These are phyloP conservation scores for Chondrilla cf. caribensis DNA, from an alignment of 37 sponge, comb jelly and placozoan species.

Conservation along the genomic window DNA sequence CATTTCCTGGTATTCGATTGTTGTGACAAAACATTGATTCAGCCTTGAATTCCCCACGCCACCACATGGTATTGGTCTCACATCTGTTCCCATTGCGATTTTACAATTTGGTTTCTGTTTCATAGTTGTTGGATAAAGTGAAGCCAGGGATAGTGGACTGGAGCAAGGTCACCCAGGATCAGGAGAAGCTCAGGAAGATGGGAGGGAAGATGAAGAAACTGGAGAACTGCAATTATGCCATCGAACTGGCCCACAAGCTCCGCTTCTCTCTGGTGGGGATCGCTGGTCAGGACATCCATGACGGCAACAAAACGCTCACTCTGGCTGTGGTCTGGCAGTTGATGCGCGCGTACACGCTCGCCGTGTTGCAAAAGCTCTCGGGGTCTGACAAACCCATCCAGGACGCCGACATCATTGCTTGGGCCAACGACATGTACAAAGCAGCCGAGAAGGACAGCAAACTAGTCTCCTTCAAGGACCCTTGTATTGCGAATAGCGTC, in stretches of 20 bases:
- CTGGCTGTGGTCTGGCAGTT: slow-evolving; percentile 95
- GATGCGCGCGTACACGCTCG: slow-evolving; percentile 95
- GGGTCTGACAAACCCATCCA: slow-evolving; percentile 73
- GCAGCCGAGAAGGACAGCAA: slow-evolving; percentile 62
- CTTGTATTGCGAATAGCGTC: slow-evolving; percentile 65
- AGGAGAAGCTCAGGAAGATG: slow-evolving; percentile 70
- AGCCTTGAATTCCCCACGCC: not conserved
- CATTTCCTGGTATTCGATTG: no score
- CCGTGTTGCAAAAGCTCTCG: slow-evolving; percentile 76
- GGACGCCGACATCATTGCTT: slow-evolving; percentile 83
- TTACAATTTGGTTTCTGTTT: not conserved
- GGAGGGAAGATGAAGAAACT: slow-evolving; percentile 94
- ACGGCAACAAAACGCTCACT: slow-evolving; percentile 68
- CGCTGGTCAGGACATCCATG: slow-evolving; percentile 66
- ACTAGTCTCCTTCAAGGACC: slow-evolving; percentile 84
- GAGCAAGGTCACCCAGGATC: slow-evolving; percentile 64
- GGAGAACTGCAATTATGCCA: slow-evolving; percentile 97
- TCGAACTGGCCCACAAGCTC: slow-evolving; percentile 71
- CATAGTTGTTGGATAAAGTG: slow-evolving; percentile 9
- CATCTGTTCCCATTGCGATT: not conserved
- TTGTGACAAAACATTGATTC: not conserved
- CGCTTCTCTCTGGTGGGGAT: slow-evolving; percentile 73
- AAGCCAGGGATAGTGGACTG: slow-evolving; percentile 80
- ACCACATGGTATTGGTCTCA: not conserved
- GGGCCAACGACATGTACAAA: slow-evolving; percentile 72